Evolutionary conservation across 2,888 invertebrate genomes (phyloP).

Genomic region (Pediacus dermestoides): DNA sequence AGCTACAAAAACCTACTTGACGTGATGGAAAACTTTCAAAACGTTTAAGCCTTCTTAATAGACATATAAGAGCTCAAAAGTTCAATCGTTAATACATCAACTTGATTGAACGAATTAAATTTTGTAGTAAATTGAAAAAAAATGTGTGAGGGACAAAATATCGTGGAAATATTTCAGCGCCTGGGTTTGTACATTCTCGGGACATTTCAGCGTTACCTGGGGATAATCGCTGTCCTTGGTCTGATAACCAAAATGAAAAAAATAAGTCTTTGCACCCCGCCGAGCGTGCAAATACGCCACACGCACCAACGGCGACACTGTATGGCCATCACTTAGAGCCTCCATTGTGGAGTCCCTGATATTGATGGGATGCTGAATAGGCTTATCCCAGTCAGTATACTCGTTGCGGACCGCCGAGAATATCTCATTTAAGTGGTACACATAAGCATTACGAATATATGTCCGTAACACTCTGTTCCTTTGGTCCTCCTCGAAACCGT

Average conservation of each 20-base stretch:
- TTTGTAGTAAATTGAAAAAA: slow-evolving; percentile 1
- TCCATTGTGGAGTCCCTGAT: slow-evolving; percentile 82
- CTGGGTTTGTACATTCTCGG: too few species aligned
- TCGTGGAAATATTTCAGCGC: too few species aligned
- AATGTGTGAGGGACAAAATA: too few species aligned
- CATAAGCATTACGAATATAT: slow-evolving; percentile 90
- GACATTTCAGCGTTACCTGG: slow-evolving; percentile 59
- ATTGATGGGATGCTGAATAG: slow-evolving; percentile 79
- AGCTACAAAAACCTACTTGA: slow-evolving; percentile 3
- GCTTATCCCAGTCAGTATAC: slow-evolving; percentile 94
- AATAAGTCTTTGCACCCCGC: slow-evolving; percentile 76
- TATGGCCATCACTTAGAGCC: slow-evolving; percentile 88
- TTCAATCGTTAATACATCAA: slow-evolving; percentile 4
- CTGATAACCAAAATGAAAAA: slow-evolving; percentile 85
- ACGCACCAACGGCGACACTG: slow-evolving; percentile 79
- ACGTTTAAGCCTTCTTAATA: slow-evolving; percentile 4
- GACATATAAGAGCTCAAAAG: not conserved
- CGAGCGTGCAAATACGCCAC: slow-evolving; percentile 77
- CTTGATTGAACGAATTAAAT: slow-evolving; percentile 2
- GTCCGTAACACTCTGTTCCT: slow-evolving; percentile 76
- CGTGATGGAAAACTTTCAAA: slow-evolving; percentile 4
- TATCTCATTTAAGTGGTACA: slow-evolving; percentile 92
- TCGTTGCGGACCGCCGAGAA: slow-evolving; percentile 90
- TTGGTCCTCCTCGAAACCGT: slow-evolving; percentile 72
- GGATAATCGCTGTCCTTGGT: slow-evolving; percentile 70